Evolutionary conservation across 2,113 vertebrate genomes (phyloP), one percentile per base, ranked within the genome.

Genomic region (Pristiophorus japonicus): DNA sequence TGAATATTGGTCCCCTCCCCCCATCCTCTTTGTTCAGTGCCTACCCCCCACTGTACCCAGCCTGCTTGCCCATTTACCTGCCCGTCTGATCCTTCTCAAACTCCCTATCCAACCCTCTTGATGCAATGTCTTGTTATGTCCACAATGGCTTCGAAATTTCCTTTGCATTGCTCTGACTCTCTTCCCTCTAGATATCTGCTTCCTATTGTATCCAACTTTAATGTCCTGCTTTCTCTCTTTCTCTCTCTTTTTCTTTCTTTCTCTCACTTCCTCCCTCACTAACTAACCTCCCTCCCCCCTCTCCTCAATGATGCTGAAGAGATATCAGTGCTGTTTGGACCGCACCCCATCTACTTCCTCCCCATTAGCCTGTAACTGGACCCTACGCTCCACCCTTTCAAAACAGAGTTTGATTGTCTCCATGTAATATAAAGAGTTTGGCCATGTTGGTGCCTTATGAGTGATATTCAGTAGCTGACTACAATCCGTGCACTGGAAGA

Each of bases 1-100:
- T 98, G 98, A 98, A 99, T 98, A 98, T 99, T 98, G 99, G 99
- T 98, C 98, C 98, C 98, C 98, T 97, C 98, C 98, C 98, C 97
- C 97, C 97, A 97, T 98, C 97, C 97, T 97, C 95, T 97, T 96
- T 97, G 96, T 97, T 97, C 97, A 97, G 96, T 96, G 96, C 97
- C 97, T 97, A 96, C 96, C 97, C 97, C 62, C 96, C 93, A 94
- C 93, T 70, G 93, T 67, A 94, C 63, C 96, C 84, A 96, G 95
- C 96, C 96, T 96, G 97, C 97, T 97, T 97, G 97, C 97, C 97
- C 98, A 97, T 97, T 97, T 96, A 97, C 97, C 97, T 97, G 97
- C 97, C 97, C 97, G 97, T 97, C 96, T 97, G 97, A 97, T 96
- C 96, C 97, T 96, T 97, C 98, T 98, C 98, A 97, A 95, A 96